Evolutionary conservation across 2,113 vertebrate genomes (phyloP).

Genomic region (Terrapene triunguis): DNA sequence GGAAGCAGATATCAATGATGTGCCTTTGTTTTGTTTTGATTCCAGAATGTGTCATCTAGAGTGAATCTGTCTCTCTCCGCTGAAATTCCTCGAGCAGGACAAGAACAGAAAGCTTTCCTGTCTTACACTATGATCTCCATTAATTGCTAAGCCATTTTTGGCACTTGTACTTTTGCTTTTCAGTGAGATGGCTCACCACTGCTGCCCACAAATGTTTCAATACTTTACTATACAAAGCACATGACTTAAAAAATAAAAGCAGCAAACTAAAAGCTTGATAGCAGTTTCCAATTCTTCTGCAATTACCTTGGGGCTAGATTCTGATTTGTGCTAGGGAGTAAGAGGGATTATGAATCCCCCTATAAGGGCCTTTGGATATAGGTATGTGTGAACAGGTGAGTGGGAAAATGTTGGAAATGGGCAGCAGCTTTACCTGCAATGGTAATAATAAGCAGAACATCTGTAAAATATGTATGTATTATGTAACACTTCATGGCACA

Average conservation of each 20-base stretch:
- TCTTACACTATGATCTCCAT: not conserved
- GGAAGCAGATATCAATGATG: not conserved
- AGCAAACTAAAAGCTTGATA: not conserved
- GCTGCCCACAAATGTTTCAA: not conserved
- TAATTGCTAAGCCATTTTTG: not conserved
- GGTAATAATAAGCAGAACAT: not conserved
- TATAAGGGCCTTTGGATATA: not conserved
- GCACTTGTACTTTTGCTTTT: not conserved
- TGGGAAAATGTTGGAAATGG: not conserved
- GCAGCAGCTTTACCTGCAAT: not conserved
- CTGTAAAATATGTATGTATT: not conserved
- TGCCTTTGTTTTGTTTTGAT: not conserved
- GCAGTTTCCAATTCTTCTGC: not conserved
- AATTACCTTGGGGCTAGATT: not conserved
- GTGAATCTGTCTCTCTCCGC: not conserved
- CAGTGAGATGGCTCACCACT: not conserved
- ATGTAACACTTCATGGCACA: not conserved
- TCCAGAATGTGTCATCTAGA: slow-evolving; percentile 50
- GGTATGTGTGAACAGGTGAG: not conserved
- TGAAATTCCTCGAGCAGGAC: not conserved
- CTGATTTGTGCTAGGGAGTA: not conserved
- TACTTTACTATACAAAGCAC: not conserved
- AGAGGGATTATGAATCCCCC: not conserved
- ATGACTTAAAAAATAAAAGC: slow-evolving; percentile 8
- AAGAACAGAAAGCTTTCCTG: not conserved